Percentiles rank a stretch among this genome's conserved stretches.
These are phyloP conservation scores for Nesospiza acunhae DNA, from an alignment of 2,113 vertebrate species.

Conservation along the genomic window DNA sequence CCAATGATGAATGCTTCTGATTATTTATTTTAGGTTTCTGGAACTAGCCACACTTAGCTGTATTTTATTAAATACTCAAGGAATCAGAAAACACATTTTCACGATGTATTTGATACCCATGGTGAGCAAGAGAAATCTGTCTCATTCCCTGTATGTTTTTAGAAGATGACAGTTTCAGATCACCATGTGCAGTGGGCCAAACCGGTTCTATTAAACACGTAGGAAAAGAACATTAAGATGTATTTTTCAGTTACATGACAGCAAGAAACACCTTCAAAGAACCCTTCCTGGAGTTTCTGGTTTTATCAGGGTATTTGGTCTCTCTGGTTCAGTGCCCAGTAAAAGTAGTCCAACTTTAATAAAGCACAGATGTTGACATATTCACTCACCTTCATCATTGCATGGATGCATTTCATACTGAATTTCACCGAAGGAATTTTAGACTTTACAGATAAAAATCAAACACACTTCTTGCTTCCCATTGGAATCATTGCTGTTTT, in stretches of 20 bases:
- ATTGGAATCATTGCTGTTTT: conserved; percentile 76
- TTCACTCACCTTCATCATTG: conserved; percentile 75
- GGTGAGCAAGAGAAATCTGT: not conserved
- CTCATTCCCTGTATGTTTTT: not conserved
- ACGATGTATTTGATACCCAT: not conserved
- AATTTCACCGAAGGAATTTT: conserved; percentile 84
- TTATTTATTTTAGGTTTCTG: not conserved
- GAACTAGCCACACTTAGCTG: not conserved
- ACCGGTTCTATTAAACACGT: conserved; percentile 59
- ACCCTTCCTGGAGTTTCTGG: conserved; percentile 76
- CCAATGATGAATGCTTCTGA: not conserved
- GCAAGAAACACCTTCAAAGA: conserved; percentile 75
- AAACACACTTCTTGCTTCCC: conserved; percentile 77
- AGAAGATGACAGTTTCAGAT: not conserved
- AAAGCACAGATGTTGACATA: conserved; percentile 80
- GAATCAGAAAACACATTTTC: not conserved
- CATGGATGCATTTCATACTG: conserved; percentile 81
- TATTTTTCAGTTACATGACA: conserved; percentile 72
- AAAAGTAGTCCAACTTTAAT: conserved; percentile 79
- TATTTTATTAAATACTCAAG: not conserved
- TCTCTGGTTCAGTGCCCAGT: conserved; percentile 79
- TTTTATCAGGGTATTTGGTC: conserved; percentile 81
- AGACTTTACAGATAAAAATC: conserved; percentile 83
- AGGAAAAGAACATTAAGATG: conserved; percentile 61
- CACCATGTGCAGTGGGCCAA: not conserved